Evolutionary conservation across 2,113 vertebrate species (phyloP).

Genomic region (Epinephelus lanceolatus): DNA sequence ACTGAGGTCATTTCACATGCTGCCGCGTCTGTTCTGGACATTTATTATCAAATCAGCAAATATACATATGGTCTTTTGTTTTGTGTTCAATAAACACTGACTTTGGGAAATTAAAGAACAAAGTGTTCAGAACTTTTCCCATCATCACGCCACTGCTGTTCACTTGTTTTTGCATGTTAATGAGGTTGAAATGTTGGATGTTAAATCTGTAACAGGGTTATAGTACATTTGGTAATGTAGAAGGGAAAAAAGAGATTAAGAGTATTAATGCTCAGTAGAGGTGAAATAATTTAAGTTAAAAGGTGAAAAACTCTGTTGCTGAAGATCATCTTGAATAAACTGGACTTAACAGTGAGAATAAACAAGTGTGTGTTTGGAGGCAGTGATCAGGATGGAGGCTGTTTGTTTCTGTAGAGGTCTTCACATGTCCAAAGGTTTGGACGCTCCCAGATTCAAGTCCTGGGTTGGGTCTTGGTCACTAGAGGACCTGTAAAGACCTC

Average conservation of each 20-base stretch:
- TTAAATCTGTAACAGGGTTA: not conserved
- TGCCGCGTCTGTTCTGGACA: slow-evolving; percentile 17
- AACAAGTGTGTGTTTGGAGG: not conserved
- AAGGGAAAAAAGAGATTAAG: not conserved
- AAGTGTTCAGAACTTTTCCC: not conserved
- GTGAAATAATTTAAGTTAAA: not conserved
- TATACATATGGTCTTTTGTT: not conserved
- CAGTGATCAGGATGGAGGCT: no score
- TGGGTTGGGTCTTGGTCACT: no score
- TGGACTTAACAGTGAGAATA: not conserved
- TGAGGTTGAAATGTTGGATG: slow-evolving; percentile 32
- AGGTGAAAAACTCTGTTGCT: not conserved
- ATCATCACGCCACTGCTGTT: not conserved
- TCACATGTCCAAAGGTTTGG: no score
- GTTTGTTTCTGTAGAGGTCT: not conserved
- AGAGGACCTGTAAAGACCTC: no score
- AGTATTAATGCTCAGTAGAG: not conserved
- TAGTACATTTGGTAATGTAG: slow-evolving; percentile 19
- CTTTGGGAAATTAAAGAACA: slow-evolving; percentile 27
- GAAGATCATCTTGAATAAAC: not conserved
- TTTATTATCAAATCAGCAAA: slow-evolving; percentile 7
- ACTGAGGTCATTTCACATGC: not conserved
- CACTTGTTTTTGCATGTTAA: slow-evolving; percentile 34
- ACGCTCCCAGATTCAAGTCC: no score
- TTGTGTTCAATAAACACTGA: slow-evolving; percentile 58